These are phyloP conservation scores for Cyphomyrus plagiostoma DNA, from an alignment of 2,113 vertebrate species.

Conservation along the genomic window DNA sequence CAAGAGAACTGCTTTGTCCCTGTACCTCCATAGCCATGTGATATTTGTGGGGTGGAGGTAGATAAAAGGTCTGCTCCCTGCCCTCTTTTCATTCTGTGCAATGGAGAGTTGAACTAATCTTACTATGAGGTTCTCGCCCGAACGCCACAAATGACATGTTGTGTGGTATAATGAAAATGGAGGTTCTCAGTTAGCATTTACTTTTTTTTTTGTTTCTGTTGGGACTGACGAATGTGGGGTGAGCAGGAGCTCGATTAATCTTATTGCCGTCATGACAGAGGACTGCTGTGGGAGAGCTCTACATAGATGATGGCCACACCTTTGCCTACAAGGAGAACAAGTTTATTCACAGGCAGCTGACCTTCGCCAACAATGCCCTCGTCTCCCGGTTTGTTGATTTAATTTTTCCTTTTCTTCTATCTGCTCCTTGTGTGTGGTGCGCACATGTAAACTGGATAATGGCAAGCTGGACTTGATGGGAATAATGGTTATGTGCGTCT, in stretches of 20 bases:
- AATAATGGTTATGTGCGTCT: not conserved
- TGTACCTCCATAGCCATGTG: not conserved
- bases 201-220: not conserved
- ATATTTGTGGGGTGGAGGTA: not conserved
- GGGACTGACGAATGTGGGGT: not conserved
- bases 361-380: constrained; percentile 63
- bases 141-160: not conserved
- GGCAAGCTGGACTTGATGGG: not conserved
- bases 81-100: not conserved
- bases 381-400: constrained; percentile 63
- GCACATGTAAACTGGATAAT: not conserved
- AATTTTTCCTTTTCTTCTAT: not conserved
- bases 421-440: not conserved
- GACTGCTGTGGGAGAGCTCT: constrained; percentile 75
- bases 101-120: not conserved
- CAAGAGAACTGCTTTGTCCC: not conserved
- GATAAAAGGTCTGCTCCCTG: not conserved
- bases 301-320: constrained; percentile 78
- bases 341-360: constrained; percentile 70
- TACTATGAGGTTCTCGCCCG: not conserved
- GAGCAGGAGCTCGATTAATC: not conserved
- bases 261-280: constrained; percentile 51
- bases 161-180: not conserved
- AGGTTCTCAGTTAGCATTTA: not conserved
- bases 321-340: constrained; percentile 67